Conservation (phyloP, 2,797 vertebrate genomes). For the Molothrus ater region DNA sequence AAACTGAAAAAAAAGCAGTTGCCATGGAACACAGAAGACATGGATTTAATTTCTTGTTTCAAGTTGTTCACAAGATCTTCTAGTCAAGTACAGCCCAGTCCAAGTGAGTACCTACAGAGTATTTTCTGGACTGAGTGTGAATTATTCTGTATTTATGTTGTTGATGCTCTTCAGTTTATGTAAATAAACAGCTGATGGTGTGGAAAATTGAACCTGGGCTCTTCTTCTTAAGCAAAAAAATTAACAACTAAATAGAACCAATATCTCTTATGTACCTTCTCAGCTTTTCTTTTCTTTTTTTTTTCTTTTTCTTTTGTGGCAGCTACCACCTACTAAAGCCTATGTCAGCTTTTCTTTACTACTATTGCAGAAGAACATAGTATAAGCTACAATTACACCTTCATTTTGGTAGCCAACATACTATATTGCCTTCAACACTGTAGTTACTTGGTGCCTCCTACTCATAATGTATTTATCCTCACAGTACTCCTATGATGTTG, state of each 20-base stretch:
- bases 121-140: neutral
- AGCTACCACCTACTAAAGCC: constrained; percentile 6
- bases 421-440: constrained; percentile 39
- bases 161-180: neutral
- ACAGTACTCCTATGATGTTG: constrained; percentile 38
- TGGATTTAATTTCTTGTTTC: neutral
- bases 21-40: neutral
- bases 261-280: neutral
- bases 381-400: constrained; percentile 52
- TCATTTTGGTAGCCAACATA: constrained; percentile 38
- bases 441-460: constrained; percentile 45
- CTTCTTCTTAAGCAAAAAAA: neutral
- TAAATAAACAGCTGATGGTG: neutral
- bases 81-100: neutral
- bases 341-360: neutral
- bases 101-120: neutral
- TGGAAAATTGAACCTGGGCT: neutral
- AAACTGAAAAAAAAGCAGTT: neutral
- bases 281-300: neutral
- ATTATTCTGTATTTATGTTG: neutral
- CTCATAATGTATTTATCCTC: constrained; percentile 58
- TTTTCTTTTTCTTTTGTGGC: neutral
- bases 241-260: neutral
- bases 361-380: neutral
- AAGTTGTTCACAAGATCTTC: neutral